phyloP scores from a whole-genome alignment of 2,113 vertebrate genomes.

The Pachypanchax playfairii region DNA sequence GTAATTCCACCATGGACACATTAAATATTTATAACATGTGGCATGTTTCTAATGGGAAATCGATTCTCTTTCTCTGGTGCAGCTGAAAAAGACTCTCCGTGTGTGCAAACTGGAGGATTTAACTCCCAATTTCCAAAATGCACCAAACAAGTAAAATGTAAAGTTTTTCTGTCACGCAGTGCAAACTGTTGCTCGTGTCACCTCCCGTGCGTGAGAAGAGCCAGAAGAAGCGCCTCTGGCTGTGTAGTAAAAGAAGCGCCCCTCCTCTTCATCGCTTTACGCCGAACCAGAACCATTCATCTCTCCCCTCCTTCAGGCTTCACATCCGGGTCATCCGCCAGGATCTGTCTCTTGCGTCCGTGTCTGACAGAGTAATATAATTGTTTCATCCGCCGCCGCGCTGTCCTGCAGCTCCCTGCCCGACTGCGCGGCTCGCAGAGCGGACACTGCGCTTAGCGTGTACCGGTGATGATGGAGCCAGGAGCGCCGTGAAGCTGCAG shows the following conservation, averaged over 20 bases:
- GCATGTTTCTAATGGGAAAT: too few relatives aligned
- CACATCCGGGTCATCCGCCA: constrained; percentile 85
- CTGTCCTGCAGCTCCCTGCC: constrained; percentile 69
- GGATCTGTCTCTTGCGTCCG: constrained; percentile 67
- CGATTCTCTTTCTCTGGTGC: too few relatives aligned
- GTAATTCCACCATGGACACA: too few relatives aligned
- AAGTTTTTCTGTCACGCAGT: background rate
- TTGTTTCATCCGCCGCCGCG: constrained; percentile 61
- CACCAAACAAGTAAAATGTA: too few relatives aligned
- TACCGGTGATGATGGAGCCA: constrained; percentile 64
- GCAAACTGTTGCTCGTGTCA: constrained; percentile 28
- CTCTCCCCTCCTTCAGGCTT: constrained; percentile 80
- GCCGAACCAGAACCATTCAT: constrained; percentile 78
- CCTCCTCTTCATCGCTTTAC: constrained; percentile 71
- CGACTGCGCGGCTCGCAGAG: constrained; percentile 64
- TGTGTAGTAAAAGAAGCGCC: constrained; percentile 61
- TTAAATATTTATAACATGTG: too few relatives aligned
- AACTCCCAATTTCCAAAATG: too few relatives aligned
- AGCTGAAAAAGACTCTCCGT: too few relatives aligned
- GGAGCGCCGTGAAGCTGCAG: constrained; percentile 64
- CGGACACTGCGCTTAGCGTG: constrained; percentile 69
- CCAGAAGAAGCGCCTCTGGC: constrained; percentile 65
- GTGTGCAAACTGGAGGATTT: too few relatives aligned
- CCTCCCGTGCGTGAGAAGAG: constrained; percentile 25
- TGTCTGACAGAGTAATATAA: constrained; percentile 64